Evolutionary conservation across 2,113 vertebrate species (phyloP).

Genomic region (Sorex araneus): DNA sequence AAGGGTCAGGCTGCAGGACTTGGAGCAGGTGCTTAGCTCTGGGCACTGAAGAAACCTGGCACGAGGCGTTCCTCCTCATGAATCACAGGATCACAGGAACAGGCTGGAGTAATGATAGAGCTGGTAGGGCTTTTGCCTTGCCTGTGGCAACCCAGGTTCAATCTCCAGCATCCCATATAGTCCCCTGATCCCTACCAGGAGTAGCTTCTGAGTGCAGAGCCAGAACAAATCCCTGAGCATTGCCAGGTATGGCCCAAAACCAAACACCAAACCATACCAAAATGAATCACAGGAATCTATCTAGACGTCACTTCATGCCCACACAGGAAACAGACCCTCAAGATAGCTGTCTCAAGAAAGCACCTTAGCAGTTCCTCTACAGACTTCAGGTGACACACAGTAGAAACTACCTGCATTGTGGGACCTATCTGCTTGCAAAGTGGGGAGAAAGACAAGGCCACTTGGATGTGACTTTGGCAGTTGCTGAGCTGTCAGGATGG

Average conservation of each 20-base stretch:
- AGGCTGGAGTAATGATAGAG: too few relatives aligned
- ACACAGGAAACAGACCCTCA: background rate
- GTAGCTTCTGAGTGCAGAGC: too few relatives aligned
- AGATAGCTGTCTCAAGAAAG: background rate
- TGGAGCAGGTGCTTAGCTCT: background rate
- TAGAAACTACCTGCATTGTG: background rate
- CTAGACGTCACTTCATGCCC: background rate
- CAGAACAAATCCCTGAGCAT: too few relatives aligned
- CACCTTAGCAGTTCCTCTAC: background rate
- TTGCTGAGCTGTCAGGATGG: background rate
- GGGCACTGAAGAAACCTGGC: too few relatives aligned
- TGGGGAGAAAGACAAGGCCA: background rate
- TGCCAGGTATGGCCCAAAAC: too few relatives aligned
- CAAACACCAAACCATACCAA: background rate
- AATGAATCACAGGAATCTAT: too few relatives aligned
- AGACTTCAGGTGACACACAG: background rate
- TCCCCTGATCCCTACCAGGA: too few relatives aligned
- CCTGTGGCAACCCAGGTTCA: too few relatives aligned
- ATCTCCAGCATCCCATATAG: too few relatives aligned
- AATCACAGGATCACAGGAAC: background rate
- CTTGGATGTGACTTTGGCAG: background rate
- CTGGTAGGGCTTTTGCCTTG: too few relatives aligned
- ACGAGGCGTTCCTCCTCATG: too few relatives aligned
- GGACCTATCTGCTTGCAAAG: background rate
- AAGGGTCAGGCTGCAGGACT: background rate